phyloP scores from a whole-genome alignment of 1,140 invertebrate species.

The Drosophila bifasciata region DNA sequence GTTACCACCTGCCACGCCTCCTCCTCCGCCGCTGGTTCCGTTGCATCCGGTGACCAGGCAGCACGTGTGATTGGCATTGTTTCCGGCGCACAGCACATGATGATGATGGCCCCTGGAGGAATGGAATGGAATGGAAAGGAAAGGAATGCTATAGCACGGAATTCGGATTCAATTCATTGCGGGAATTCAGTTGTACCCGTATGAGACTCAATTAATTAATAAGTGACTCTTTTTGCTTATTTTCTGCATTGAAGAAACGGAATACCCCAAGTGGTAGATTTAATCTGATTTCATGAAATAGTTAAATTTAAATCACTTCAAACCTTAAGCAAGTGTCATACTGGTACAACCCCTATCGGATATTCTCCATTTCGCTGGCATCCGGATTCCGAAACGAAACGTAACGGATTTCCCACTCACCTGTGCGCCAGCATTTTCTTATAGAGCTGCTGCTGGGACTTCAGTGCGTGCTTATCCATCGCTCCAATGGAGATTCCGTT shows the following conservation, averaged over 20 bases:
- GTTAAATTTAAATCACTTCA: too few relatives aligned
- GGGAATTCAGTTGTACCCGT: too few relatives aligned
- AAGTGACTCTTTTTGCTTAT: too few relatives aligned
- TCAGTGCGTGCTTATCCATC: constrained; percentile 59
- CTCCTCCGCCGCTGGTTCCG: constrained; percentile 43
- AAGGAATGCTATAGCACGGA: not conserved
- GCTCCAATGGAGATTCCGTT: constrained; percentile 39
- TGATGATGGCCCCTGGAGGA: constrained; percentile 67
- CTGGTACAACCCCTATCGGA: too few relatives aligned
- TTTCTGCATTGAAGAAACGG: too few relatives aligned
- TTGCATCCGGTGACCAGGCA: constrained; percentile 75
- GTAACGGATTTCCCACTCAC: constrained; percentile 31
- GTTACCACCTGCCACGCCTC: constrained; percentile 5
- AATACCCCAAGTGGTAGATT: too few relatives aligned
- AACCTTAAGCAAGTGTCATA: too few relatives aligned
- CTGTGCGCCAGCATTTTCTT: constrained; percentile 75
- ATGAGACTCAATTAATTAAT: too few relatives aligned
- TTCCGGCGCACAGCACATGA: constrained; percentile 76
- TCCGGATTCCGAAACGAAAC: too few relatives aligned
- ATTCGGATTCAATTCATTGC: too few relatives aligned
- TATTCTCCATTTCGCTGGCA: too few relatives aligned
- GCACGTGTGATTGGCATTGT: constrained; percentile 75
- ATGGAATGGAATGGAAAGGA: not conserved
- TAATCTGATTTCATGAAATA: too few relatives aligned
- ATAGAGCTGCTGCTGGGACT: constrained; percentile 65